phyloP scores from a whole-genome alignment of 2,888 invertebrate genomes.

The Cacoxenus indagator region DNA sequence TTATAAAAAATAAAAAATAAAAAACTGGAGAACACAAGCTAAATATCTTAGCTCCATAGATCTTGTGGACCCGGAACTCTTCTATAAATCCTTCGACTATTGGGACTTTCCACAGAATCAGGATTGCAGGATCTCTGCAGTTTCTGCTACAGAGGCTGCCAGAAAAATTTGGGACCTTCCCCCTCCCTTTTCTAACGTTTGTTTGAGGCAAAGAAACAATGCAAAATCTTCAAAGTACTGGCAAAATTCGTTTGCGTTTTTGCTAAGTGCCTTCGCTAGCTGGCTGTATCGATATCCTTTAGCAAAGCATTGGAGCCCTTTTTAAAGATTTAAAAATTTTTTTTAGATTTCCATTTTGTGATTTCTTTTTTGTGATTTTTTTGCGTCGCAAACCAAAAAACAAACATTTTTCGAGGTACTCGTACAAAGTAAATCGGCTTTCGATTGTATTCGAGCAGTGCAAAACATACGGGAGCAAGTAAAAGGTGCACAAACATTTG shows the following conservation, averaged over 20 bases:
- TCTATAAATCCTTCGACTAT: no score
- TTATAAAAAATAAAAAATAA: no score
- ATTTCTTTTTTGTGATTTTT: constrained; percentile 11
- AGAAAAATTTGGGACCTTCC: no score
- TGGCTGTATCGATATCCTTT: background rate
- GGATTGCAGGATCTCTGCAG: no score
- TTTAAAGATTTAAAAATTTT: constrained; percentile 28
- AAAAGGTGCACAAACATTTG: constrained; percentile 9
- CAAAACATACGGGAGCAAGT: constrained; percentile 4
- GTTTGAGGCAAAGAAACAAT: no score
- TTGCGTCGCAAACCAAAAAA: constrained; percentile 45
- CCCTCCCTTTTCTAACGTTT: no score
- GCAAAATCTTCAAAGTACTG: background rate
- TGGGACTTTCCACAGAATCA: no score
- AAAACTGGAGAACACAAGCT: no score
- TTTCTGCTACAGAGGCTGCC: no score
- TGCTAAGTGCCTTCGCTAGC: background rate
- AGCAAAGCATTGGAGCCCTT: constrained; percentile 1
- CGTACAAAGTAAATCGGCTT: constrained; percentile 60
- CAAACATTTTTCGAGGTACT: constrained; percentile 54
- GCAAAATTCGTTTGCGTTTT: background rate
- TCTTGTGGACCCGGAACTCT: no score
- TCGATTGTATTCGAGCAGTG: constrained; percentile 50
- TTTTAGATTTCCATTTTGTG: background rate
- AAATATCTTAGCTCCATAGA: no score